Percentiles rank a stretch among this genome's conserved stretches.
phyloP scores from a whole-genome alignment of 2,797 vertebrate genomes.

The Centropyge bicolor region DNA sequence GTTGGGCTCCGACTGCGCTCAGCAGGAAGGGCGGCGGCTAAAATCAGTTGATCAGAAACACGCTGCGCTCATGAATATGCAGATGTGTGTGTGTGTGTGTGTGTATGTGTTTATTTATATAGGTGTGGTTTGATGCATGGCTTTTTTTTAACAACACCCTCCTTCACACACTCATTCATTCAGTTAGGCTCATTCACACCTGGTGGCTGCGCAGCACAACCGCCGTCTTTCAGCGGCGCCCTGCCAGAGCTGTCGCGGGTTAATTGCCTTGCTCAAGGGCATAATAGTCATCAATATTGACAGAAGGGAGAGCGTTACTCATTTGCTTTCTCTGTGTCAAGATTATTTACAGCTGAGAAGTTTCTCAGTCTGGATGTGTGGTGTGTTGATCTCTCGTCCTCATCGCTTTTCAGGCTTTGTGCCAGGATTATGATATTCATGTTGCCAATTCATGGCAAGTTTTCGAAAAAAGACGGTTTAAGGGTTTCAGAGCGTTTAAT shows the following conservation, averaged over 20 bases:
- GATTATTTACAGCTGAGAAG: slow-evolving; percentile 48
- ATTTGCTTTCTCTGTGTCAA: slow-evolving; percentile 35
- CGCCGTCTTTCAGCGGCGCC: slow-evolving; percentile 28
- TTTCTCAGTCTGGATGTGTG: slow-evolving; percentile 22
- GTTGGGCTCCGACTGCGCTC: slow-evolving; percentile 57
- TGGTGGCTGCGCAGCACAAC: slow-evolving; percentile 30
- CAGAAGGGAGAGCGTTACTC: slow-evolving; percentile 46
- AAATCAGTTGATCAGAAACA: slow-evolving; percentile 60
- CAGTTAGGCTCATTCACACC: slow-evolving; percentile 34
- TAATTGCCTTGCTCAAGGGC: slow-evolving; percentile 56
- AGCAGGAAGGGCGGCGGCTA: slow-evolving; percentile 57
- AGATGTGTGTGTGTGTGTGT: slow-evolving; percentile 35
- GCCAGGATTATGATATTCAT: slow-evolving; percentile 10
- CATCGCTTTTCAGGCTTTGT: slow-evolving; percentile 22
- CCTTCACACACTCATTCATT: slow-evolving; percentile 35
- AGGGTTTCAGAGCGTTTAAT: not conserved
- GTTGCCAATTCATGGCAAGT: not conserved
- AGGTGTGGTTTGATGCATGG: slow-evolving; percentile 7
- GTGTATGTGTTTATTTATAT: slow-evolving; percentile 31
- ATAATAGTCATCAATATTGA: slow-evolving; percentile 38
- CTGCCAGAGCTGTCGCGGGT: not conserved
- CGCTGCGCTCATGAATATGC: slow-evolving; percentile 66
- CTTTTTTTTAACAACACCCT: slow-evolving; percentile 27
- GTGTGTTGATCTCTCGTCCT: slow-evolving; percentile 30
- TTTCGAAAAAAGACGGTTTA: not conserved